Conservation (phyloP, 2,888 invertebrate genomes). For the Caenorhabditis angaria region DNA sequence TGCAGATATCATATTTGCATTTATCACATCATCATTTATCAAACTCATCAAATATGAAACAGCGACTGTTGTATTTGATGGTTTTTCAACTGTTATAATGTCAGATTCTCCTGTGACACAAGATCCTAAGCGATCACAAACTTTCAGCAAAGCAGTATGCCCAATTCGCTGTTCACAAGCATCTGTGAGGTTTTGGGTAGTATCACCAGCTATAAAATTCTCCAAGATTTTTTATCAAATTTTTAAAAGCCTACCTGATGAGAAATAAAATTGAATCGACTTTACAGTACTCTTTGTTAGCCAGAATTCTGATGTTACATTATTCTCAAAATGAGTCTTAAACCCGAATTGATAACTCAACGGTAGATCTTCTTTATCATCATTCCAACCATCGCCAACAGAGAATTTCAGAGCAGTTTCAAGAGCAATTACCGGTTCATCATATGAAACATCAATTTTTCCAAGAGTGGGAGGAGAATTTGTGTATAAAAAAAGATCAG, state of each 20-base stretch:
- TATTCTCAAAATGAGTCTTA: slow-evolving; percentile 20
- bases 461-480: slow-evolving; percentile 41
- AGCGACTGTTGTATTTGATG: slow-evolving; percentile 32
- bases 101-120: slow-evolving; percentile 43
- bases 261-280: slow-evolving; percentile 31
- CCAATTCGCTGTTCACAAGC: slow-evolving; percentile 46
- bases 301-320: slow-evolving; percentile 26
- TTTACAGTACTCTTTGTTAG: slow-evolving; percentile 33
- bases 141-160: slow-evolving; percentile 45
- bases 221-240: neutral
- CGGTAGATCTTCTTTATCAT: slow-evolving; percentile 40
- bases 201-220: neutral
- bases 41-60: slow-evolving; percentile 23
- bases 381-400: slow-evolving; percentile 49
- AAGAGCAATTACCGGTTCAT: slow-evolving; percentile 20
- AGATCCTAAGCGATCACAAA: slow-evolving; percentile 49
- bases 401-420: slow-evolving; percentile 35
- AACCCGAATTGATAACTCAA: slow-evolving; percentile 39
- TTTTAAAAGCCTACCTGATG: slow-evolving; percentile 27
- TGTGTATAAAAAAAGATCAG: slow-evolving; percentile 26
- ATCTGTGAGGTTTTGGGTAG: neutral
- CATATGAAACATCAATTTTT: slow-evolving; percentile 24
- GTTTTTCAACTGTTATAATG: slow-evolving; percentile 24
- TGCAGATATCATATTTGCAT: slow-evolving; percentile 35
- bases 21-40: slow-evolving; percentile 41